Evolutionary conservation across 53 echinoderm and acorn worm genomes (phyloP).

Genomic region (Paracentrotus lividus): DNA sequence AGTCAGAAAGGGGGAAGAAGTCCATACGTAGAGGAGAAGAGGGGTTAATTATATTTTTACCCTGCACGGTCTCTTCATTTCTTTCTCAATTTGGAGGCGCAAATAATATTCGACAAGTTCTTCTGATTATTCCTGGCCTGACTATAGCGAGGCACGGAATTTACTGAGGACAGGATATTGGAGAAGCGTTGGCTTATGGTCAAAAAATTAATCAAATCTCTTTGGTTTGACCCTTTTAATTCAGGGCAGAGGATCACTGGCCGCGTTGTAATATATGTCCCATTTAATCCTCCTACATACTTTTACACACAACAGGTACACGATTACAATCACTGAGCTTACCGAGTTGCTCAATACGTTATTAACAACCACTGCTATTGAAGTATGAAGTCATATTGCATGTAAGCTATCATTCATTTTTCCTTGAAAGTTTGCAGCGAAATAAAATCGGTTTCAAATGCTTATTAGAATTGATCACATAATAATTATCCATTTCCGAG

Average conservation of each 20-base stretch:
- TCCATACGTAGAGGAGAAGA: no score
- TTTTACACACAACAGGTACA: no score
- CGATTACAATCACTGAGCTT: no score
- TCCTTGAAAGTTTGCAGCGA: no score
- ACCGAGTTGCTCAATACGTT: no score
- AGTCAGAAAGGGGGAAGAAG: no score
- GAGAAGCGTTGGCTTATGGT: background rate
- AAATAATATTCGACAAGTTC: background rate
- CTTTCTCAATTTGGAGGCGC: background rate
- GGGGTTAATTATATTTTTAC: background rate
- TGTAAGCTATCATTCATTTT: no score
- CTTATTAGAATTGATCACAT: no score
- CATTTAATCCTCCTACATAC: background rate
- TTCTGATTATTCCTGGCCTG: background rate
- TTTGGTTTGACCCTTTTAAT: background rate
- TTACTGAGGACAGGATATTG: background rate
- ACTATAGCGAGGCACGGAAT: background rate
- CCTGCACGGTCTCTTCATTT: background rate
- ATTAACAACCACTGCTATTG: no score
- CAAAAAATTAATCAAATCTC: slow-evolving; percentile 15
- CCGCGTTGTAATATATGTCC: background rate
- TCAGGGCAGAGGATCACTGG: background rate
- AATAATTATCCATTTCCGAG: no score
- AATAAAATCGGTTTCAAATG: no score
- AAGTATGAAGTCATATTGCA: no score